These are phyloP conservation scores for Eretmochelys imbricata DNA, from an alignment of 2,113 vertebrate genomes.

Conservation along the genomic window DNA sequence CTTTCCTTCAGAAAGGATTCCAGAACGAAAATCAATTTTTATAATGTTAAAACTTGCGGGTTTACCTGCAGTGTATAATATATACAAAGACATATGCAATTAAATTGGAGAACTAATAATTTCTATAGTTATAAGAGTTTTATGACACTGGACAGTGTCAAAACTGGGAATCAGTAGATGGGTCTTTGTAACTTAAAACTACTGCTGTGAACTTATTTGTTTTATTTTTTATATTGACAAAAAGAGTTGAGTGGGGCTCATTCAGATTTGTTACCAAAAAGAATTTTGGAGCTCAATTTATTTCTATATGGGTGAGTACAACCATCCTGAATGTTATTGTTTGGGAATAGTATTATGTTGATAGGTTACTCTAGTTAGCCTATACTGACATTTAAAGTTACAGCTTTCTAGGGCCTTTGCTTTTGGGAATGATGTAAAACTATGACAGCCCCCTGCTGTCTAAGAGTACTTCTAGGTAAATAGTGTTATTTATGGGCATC, in stretches of 20 bases:
- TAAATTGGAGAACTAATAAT: constrained; percentile 16
- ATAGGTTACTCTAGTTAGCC: neutral
- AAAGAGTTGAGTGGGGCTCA: neutral
- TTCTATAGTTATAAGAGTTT: neutral
- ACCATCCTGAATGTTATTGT: neutral
- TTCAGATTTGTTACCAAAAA: neutral
- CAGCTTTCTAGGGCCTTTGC: neutral
- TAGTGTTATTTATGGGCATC: neutral
- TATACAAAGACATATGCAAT: neutral
- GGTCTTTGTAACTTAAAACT: constrained; percentile 27
- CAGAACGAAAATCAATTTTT: neutral
- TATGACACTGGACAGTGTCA: neutral
- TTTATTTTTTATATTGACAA: neutral
- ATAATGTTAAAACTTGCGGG: neutral
- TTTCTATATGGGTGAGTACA: neutral
- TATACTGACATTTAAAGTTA: neutral
- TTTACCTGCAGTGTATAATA: neutral
- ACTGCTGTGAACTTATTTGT: neutral
- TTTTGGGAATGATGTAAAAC: neutral
- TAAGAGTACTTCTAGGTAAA: neutral
- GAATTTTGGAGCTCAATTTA: neutral
- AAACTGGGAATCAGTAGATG: neutral
- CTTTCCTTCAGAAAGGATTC: neutral
- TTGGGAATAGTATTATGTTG: neutral
- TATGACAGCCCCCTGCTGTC: neutral